Evolutionary conservation across 2,797 vertebrate genomes (phyloP), one percentile per base, ranked within the genome.

Genomic region (Phrynocephalus vlangalii): DNA sequence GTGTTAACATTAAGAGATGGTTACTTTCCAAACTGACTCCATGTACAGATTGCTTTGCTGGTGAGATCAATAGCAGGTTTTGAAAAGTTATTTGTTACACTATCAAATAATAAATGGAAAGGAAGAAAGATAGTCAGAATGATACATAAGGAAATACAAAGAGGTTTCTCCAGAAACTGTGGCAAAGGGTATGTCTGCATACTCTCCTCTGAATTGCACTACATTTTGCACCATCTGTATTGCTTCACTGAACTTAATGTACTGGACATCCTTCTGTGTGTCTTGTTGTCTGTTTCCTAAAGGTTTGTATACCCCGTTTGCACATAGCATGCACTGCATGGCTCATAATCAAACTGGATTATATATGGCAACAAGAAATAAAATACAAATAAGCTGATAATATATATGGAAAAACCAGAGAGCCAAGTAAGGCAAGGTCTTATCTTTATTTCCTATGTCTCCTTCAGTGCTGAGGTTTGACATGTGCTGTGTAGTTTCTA

Each of bases 401-500:
- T 84, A 22, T 79, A 7, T 70, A 22, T 30, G 2, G 16, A 22
- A 38, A 26, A 52, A 70, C 2, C 18, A n/a, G 13, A 79, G 81
- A 70, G 5, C 44, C n/a, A 50, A 84, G 75, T 22, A 81, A 77
- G 84, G 48, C 52, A 72, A 48, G 8, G 82, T 88, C 79, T 24
- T 86, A 75, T 80, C 82, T 89, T 86, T 91, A 87, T 90, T 90
- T 90, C 76, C 50, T 87, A 88, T 77, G 60, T 33, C 28, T 52
- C 88, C 83, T 90, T 18, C 48, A 66, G 76, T 86, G 79, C 77
- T 79, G 71, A 82, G 18, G 91, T 82, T 76, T 76, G 86, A 79
- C 80, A 90, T 70, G 52, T 86, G 85, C 80, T 71, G 90, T 93
- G 72, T 85, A 24, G 72, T 85, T 85, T 84, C 50, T 91, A 92